phyloP scores from a whole-genome alignment of 2,888 invertebrate genomes.

The Oxystoma pomonae region DNA sequence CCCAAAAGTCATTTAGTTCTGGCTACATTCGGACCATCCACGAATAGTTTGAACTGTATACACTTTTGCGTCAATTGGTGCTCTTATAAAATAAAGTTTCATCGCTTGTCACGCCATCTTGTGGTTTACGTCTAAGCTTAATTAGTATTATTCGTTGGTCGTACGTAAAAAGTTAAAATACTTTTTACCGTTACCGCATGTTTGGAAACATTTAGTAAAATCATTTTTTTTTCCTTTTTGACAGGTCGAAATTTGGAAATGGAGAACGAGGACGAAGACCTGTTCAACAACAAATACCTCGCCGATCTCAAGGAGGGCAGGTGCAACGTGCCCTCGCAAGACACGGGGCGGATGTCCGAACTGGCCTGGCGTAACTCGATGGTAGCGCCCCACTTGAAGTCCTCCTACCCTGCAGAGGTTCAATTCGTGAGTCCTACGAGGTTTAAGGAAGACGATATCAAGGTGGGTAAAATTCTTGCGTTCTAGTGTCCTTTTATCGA shows the following conservation, averaged over 20 bases:
- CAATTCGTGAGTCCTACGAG: conserved; percentile 57
- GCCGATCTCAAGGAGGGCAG: conserved; percentile 61
- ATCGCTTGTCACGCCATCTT: no score
- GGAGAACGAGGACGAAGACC: conserved; percentile 84
- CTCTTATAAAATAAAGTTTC: no score
- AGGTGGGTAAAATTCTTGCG: conserved; percentile 48
- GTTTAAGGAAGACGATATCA: conserved; percentile 63
- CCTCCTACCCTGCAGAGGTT: conserved; percentile 79
- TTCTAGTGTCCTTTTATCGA: no score
- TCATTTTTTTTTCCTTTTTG: conserved; percentile 11
- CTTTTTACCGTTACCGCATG: no score
- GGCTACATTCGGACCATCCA: no score
- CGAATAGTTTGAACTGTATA: no score
- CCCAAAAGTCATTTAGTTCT: no score
- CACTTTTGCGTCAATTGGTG: no score
- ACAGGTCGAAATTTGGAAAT: conserved; percentile 55
- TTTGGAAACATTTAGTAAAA: no score
- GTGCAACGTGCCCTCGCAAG: conserved; percentile 39
- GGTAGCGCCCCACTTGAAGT: conserved; percentile 79
- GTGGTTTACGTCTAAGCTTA: no score
- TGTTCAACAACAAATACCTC: conserved; percentile 78
- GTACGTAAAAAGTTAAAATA: no score
- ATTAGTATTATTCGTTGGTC: no score
- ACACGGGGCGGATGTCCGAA: conserved; percentile 58
- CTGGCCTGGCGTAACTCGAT: conserved; percentile 76